Evolutionary conservation across 2,888 invertebrate species (phyloP).

Genomic region (Machimus atricapillus): DNA sequence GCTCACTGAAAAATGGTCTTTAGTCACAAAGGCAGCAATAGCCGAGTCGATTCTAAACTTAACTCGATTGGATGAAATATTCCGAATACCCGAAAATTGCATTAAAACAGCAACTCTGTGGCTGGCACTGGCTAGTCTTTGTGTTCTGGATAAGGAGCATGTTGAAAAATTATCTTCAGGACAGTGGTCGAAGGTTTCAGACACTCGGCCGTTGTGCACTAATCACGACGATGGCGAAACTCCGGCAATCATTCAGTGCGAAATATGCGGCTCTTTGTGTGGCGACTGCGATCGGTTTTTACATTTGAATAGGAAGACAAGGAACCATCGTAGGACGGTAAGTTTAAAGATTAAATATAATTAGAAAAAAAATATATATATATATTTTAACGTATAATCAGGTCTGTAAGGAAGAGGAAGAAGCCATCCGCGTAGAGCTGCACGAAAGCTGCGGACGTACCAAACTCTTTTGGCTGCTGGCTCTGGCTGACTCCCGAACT

Average conservation of each 20-base stretch:
- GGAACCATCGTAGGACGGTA: conserved; percentile 77
- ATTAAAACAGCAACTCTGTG: conserved; percentile 85
- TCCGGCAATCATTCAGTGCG: conserved; percentile 90
- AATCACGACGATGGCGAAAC: conserved; percentile 98
- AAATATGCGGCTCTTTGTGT: conserved; percentile 89
- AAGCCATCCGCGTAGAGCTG: conserved; percentile 94
- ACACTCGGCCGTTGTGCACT: conserved; percentile 80
- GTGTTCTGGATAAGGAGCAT: conserved; percentile 90
- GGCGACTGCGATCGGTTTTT: conserved; percentile 95
- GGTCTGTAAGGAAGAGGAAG: conserved; percentile 92
- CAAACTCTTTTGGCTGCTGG: conserved; percentile 93
- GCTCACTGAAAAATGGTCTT: conserved; percentile 84
- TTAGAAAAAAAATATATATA: conserved; percentile 50
- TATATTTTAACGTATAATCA: conserved; percentile 61
- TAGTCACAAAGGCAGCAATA: conserved; percentile 85
- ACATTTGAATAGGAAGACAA: conserved; percentile 87
- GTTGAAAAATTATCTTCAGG: conserved; percentile 82
- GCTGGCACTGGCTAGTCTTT: conserved; percentile 91
- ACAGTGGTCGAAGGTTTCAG: conserved; percentile 74
- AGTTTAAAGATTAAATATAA: conserved; percentile 53
- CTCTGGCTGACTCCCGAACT: conserved; percentile 91
- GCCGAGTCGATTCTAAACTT: conserved; percentile 86
- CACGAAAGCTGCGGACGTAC: conserved; percentile 96
- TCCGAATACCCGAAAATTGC: conserved; percentile 78
- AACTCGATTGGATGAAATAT: conserved; percentile 79